A percentile compares a stretch with the other conserved stretches of the same genome.
phyloP scores from a whole-genome alignment of 1,140 invertebrate species.

The Apis florea region DNA sequence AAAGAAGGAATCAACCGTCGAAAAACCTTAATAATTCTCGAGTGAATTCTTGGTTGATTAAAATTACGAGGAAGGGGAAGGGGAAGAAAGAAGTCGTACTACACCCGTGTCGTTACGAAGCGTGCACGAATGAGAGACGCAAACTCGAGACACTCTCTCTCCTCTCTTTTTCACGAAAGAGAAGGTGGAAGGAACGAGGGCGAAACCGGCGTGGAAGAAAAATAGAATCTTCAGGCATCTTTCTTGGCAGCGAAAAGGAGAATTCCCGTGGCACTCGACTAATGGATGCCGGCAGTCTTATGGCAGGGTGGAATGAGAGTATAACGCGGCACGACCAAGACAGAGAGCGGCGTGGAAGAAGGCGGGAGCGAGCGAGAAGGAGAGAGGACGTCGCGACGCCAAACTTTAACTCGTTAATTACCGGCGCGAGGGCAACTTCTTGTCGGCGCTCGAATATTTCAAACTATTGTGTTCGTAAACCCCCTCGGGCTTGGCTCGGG shows the following conservation, averaged over 20 bases:
- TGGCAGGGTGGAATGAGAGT: conserved; percentile 56
- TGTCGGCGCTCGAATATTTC: conserved; percentile 81
- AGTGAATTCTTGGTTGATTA: not conserved
- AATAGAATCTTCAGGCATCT: conserved; percentile 67
- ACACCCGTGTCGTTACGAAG: no score
- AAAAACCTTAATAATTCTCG: not conserved
- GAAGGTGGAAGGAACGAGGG: conserved; percentile 5
- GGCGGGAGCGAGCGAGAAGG: conserved; percentile 37
- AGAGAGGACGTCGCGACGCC: conserved; percentile 74
- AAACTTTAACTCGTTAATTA: conserved; percentile 82
- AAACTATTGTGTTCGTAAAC: conserved; percentile 81
- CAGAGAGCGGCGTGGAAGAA: conserved; percentile 22
- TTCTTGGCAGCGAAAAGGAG: conserved; percentile 80
- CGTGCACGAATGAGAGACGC: no score
- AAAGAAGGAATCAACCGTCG: no score
- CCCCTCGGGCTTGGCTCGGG: conserved; percentile 72
- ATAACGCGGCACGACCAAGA: conserved; percentile 45
- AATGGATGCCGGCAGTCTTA: conserved; percentile 79
- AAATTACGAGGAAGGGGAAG: not conserved
- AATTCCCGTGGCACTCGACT: conserved; percentile 77
- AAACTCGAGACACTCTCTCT: no score
- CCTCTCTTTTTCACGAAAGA: not conserved
- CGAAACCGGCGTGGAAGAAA: conserved; percentile 1
- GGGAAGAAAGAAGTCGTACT: no score
- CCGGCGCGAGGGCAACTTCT: conserved; percentile 80